Evolutionary conservation across 2,113 vertebrate species (phyloP).

Genomic region (Gavia stellata): DNA sequence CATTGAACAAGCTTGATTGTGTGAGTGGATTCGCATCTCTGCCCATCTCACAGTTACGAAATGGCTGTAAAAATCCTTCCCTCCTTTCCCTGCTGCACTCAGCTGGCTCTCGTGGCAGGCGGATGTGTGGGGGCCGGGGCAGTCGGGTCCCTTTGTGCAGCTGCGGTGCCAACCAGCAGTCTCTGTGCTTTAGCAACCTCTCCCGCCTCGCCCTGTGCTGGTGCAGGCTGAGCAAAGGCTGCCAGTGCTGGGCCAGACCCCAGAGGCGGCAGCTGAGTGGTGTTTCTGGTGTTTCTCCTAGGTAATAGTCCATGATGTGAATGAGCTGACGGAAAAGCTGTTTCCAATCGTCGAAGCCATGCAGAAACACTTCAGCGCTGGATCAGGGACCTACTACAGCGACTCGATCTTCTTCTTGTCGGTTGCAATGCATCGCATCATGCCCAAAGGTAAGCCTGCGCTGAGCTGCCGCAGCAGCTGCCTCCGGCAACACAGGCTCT

Average conservation of each 20-base stretch:
- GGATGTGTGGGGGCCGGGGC: accelerated
- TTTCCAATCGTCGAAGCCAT: conserved; percentile 90
- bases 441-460: conserved; percentile 83
- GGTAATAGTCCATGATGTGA: conserved; percentile 92
- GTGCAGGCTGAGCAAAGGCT: background rate
- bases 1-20: background rate
- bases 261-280: accelerated
- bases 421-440: conserved; percentile 92
- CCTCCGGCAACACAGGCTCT: background rate
- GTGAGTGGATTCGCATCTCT: background rate
- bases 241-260: background rate
- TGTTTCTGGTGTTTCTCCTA: conserved; percentile 45
- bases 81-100: background rate
- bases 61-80: background rate
- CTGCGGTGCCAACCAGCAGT: background rate
- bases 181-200: background rate
- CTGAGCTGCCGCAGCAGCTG: background rate
- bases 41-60: background rate
- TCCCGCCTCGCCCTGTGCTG: accelerated
- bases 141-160: background rate
- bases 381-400: conserved; percentile 91
- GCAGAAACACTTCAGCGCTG: conserved; percentile 97
- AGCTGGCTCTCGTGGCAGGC: background rate
- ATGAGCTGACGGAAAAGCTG: conserved; percentile 83
- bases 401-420: conserved; percentile 98